phyloP scores from a whole-genome alignment of 2,888 invertebrate species.

The Hirtodrosophila cameraria region DNA sequence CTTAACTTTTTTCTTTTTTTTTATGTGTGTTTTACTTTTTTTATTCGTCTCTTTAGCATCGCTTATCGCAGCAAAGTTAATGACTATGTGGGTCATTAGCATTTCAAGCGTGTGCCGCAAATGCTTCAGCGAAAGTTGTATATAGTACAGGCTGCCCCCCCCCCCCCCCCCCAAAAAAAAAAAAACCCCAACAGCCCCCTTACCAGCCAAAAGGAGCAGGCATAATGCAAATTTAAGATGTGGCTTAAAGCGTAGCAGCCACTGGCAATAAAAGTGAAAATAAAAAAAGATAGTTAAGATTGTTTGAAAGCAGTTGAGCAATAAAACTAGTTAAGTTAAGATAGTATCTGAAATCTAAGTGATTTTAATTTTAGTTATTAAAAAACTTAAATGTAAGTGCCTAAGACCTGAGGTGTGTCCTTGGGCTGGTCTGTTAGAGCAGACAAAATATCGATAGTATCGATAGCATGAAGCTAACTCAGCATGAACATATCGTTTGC shows the following conservation, averaged over 20 bases:
- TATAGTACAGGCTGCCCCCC: not conserved
- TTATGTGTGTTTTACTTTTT: conserved; percentile 1
- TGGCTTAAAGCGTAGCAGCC: conserved; percentile 9
- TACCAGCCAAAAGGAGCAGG: not conserved
- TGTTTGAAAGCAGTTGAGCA: not conserved
- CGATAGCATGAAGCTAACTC: too few species aligned
- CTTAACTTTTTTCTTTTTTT: conserved; percentile 19
- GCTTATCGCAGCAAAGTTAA: conserved; percentile 73
- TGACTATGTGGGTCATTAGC: conserved; percentile 76
- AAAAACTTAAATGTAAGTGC: not conserved
- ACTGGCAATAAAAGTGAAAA: not conserved
- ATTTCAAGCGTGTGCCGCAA: conserved; percentile 49
- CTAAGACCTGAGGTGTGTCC: not conserved
- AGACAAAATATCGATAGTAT: too few species aligned
- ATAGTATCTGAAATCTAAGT: too few species aligned
- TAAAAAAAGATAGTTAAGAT: conserved; percentile 1
- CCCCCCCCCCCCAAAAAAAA: too few species aligned
- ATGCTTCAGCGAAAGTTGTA: conserved; percentile 24
- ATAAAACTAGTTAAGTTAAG: too few species aligned
- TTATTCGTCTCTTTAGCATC: conserved; percentile 33
- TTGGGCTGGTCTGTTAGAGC: too few species aligned
- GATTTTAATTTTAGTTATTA: too few species aligned
- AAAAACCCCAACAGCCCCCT: too few species aligned
- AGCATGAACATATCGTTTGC: too few species aligned
- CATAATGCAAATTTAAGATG: conserved; percentile 33